A percentile compares a stretch with the other conserved stretches of the same genome.
Evolutionary conservation across 2,113 vertebrate species (phyloP).

Genomic region (Sylvilagus bachmani): DNA sequence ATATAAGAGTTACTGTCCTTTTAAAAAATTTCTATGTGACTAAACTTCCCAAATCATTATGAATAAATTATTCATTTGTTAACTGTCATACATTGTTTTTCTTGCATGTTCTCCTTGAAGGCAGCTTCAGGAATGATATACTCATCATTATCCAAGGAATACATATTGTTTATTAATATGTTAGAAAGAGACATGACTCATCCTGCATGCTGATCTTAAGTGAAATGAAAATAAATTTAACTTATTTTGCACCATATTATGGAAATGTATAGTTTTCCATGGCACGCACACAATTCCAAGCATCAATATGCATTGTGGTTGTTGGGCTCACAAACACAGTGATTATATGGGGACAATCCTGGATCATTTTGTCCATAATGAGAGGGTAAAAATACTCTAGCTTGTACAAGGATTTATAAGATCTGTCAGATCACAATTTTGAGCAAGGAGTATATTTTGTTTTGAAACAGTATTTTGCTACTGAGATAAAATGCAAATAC

Average conservation of each 20-base stretch:
- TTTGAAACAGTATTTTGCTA: background rate
- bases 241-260: conserved; percentile 42
- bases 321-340: background rate
- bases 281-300: background rate
- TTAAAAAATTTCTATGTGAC: conserved; percentile 76
- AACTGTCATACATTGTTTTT: conserved; percentile 70
- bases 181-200: conserved; percentile 73
- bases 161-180: conserved; percentile 78
- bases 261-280: conserved; percentile 33
- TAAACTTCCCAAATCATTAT: conserved; percentile 82
- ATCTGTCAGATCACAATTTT: background rate
- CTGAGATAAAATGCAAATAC: background rate
- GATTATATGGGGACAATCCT: background rate
- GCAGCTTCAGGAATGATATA: conserved; percentile 73
- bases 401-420: background rate
- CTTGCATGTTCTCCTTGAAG: conserved; percentile 70
- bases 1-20: conserved; percentile 76
- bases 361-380: background rate
- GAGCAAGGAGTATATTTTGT: background rate
- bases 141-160: conserved; percentile 66
- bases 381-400: background rate
- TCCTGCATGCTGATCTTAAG: conserved; percentile 72
- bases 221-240: conserved; percentile 71
- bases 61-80: conserved; percentile 86
- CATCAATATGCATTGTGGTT: background rate